Conservation (phyloP, 2,888 invertebrate species). For the Acanthopleura granulata region DNA sequence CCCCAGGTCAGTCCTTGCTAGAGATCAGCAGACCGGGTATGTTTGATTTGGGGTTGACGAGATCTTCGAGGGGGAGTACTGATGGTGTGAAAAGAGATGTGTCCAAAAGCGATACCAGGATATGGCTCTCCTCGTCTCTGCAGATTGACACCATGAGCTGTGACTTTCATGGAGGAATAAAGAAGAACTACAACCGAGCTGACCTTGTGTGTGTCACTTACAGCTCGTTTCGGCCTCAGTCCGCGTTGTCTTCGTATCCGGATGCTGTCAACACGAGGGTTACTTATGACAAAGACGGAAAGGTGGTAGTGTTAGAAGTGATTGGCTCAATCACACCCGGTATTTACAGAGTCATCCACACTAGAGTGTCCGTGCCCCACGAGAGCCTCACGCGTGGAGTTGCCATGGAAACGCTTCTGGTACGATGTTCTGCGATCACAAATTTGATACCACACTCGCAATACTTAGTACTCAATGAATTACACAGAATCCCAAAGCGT, state of each 20-base stretch:
- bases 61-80: background rate
- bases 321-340: background rate
- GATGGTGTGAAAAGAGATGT: background rate
- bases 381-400: background rate
- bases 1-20: background rate
- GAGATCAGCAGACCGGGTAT: background rate
- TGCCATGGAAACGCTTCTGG: slow-evolving; percentile 1
- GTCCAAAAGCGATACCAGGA: background rate
- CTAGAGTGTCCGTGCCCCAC: background rate
- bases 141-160: slow-evolving; percentile 4
- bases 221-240: background rate
- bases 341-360: background rate
- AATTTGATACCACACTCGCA: background rate
- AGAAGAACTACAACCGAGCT: background rate
- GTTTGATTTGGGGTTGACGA: background rate
- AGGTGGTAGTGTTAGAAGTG: background rate
- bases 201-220: background rate
- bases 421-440: background rate
- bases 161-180: background rate
- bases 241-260: background rate
- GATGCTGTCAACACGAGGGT: background rate
- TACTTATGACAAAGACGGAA: background rate
- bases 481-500: background rate
- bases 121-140: background rate
- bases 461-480: background rate